Conservation (phyloP, 2,888 invertebrate genomes). For the Willowsia nigromaculata region DNA sequence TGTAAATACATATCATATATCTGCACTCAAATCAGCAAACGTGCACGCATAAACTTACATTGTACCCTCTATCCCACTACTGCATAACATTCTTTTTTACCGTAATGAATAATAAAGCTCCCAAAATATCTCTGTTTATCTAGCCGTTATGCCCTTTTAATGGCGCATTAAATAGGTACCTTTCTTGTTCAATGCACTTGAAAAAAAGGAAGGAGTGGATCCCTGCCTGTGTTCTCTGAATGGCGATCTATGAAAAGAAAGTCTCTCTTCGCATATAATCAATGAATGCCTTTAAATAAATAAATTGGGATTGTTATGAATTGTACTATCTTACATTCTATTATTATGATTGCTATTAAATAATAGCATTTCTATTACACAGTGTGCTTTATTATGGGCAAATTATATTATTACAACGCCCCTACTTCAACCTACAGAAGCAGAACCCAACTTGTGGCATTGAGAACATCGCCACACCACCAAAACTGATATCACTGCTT, state of each 20-base stretch:
- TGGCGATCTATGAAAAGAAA: not conserved
- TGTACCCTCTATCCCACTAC: not conserved
- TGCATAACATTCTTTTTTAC: not conserved
- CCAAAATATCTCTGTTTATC: not conserved
- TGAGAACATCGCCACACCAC: not conserved
- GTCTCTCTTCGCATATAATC: not conserved
- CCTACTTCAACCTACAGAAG: too few relatives aligned
- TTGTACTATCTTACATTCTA: not conserved
- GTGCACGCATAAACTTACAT: too few relatives aligned
- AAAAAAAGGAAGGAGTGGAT: not conserved
- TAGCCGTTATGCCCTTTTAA: not conserved
- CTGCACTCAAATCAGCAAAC: too few relatives aligned
- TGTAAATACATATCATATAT: too few relatives aligned
- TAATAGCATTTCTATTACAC: not conserved
- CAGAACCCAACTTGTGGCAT: too few relatives aligned
- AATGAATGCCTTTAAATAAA: constrained; percentile 28
- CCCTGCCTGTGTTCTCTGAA: not conserved
- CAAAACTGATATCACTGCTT: not conserved
- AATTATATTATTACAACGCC: too few relatives aligned
- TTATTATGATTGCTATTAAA: not conserved
- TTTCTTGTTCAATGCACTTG: constrained; percentile 7
- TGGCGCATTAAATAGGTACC: not conserved
- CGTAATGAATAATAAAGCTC: not conserved
- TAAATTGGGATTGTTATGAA: not conserved
- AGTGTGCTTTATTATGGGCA: too few relatives aligned